These are phyloP conservation scores for Drosophila melanogaster DNA, from an alignment of 1,140 invertebrate genomes.

Conservation along the genomic window Release_6_plus_ISO1_MT NC_004354.4:13383501-13384000, in stretches of 20 bases:
- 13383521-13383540: constrained; percentile 2
- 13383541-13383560: constrained; percentile 11
- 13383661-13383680: constrained; percentile 50
- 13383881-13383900: constrained; percentile 4
- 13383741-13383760: constrained; percentile 65
- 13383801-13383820: constrained; percentile 8
- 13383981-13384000: constrained; percentile 20
- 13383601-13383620: constrained; percentile 83
- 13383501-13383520: constrained; percentile 32
- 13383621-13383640: constrained; percentile 84
- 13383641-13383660: constrained; percentile 82
- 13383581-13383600: constrained; percentile 71
- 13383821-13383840: constrained; percentile 7
- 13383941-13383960: constrained; percentile 19
- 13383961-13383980: constrained; percentile 24
- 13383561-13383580: constrained; percentile 57
- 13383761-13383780: constrained; percentile 22
- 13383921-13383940: constrained; percentile 22
- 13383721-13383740: constrained; percentile 14
- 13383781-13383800: constrained; percentile 16
- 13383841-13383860: not conserved
- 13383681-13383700: constrained; percentile 25
- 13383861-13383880: too few species aligned
- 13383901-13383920: constrained; percentile 7
- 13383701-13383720: constrained; percentile 15